Base-by-base conservation (phyloP, 2,888 invertebrate genomes). In the Parochlus steinenii region DNA sequence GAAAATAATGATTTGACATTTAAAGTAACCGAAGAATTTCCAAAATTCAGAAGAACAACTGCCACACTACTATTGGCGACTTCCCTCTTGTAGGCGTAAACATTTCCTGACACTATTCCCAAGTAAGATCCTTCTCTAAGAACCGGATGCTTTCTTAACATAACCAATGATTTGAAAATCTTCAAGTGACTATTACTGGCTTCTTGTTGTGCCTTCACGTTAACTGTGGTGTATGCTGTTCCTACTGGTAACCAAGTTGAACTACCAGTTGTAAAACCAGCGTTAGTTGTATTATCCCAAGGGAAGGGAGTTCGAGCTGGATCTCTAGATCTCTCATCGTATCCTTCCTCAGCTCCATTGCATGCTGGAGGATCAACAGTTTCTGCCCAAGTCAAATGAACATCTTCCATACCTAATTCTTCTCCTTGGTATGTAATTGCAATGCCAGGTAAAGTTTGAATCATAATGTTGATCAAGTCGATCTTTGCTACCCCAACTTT, bases 401-500 rank as follows among this genome's bases (percentile, higher is more conserved):
- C 66, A 44, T 78, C 67, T 6, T 62, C 57, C 75, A 80, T 75
- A 1, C 73, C 80, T 24, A 81, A 67, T 58, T 81, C 80, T 49
- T 81, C 80, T 23, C 81, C 81, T 61, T 78, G n/a, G 11, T 71
- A 74, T n/a, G 66, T 56, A 26, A 70, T 55, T 2, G 65, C 55
- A 2, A 68, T 62, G 6, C 74, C 74, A 0, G 69, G 70, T 14
- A 76, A 52, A 3, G 69, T 50, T 43, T 68, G 51, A 20, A 65
- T 51, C 22, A 75, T 44, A 63, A 72, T 66, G 44, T 65, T 61
- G 16, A 70, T 48, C 16, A 62, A 60, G 46, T 70, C 67, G 2
- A 62, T 56, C 20, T 64, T 52, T 22, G 58, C 51, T 3, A 46
- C 46, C 67, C 67, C 39, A 60, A 61, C 38, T 69, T 55, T 3